A percentile compares a stretch with the other conserved stretches of the same genome.
Evolutionary conservation across 2,797 vertebrate species (phyloP).

Genomic region (Rhodeus uyekii): DNA sequence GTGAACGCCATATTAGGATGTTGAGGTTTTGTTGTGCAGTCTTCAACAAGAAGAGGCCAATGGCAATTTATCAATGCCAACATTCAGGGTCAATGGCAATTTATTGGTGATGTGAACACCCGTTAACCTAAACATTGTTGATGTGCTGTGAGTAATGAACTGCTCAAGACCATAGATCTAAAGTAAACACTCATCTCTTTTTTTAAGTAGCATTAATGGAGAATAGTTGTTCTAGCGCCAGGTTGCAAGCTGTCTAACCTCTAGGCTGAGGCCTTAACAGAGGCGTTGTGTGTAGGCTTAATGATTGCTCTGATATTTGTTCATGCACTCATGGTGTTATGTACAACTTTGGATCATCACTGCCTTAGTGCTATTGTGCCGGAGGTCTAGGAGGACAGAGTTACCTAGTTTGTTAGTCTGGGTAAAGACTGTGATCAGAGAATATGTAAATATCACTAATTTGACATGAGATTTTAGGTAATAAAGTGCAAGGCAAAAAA

Average conservation of each 20-base stretch:
- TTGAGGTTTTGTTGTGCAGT: background rate
- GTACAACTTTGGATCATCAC: background rate
- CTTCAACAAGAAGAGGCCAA: background rate
- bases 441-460: background rate
- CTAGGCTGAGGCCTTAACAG: background rate
- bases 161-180: background rate
- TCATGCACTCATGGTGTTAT: background rate
- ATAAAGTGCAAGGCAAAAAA: background rate
- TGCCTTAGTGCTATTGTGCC: background rate
- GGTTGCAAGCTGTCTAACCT: constrained; percentile 17
- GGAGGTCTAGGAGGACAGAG: background rate
- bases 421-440: background rate
- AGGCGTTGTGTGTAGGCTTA: background rate
- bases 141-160: constrained; percentile 1
- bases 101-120: background rate
- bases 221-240: constrained; percentile 7
- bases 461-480: background rate
- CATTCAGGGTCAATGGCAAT: constrained; percentile 6
- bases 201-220: constrained; percentile 3
- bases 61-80: constrained; percentile 3
- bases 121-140: constrained; percentile 24
- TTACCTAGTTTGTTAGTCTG: background rate
- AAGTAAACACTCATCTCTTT: constrained; percentile 8
- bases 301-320: constrained; percentile 8
- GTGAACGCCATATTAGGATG: background rate